Conservation (phyloP, 2,797 vertebrate genomes). For the Simalia tracyae region DNA sequence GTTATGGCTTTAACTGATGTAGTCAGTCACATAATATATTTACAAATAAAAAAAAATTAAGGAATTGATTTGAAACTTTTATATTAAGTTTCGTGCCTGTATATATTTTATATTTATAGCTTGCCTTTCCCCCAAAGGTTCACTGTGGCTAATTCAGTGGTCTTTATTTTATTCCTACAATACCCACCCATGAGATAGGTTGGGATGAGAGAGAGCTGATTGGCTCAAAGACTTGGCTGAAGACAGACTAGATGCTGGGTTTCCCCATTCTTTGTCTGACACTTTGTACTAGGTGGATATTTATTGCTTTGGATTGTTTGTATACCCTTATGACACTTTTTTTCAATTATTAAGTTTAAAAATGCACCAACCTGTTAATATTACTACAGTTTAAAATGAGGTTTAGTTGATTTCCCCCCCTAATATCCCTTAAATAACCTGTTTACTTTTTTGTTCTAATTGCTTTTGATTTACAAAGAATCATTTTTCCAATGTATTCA, state of each 20-base stretch:
- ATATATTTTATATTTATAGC: not conserved
- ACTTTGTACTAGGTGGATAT: not conserved
- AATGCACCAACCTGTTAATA: not conserved
- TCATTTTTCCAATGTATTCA: not conserved
- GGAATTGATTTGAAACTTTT: not conserved
- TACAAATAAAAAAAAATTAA: not conserved
- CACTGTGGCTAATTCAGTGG: not conserved
- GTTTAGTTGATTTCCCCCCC: not conserved
- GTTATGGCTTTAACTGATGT: not conserved
- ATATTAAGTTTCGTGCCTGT: not conserved
- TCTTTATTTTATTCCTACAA: not conserved
- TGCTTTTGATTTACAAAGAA: not conserved
- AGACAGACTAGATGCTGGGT: not conserved
- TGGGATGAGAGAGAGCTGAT: not conserved
- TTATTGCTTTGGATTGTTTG: not conserved
- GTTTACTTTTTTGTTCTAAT: not conserved
- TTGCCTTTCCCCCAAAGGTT: not conserved
- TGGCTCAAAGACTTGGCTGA: not conserved
- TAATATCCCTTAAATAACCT: not conserved
- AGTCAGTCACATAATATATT: not conserved
- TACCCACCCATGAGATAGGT: not conserved
- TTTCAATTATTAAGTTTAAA: not conserved
- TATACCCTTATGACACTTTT: not conserved
- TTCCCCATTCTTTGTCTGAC: not conserved
- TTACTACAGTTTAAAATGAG: not conserved